Evolutionary conservation across 1,140 invertebrate species (phyloP), one percentile per base, ranked within the genome.

Genomic region (Diorhabda sublineata): DNA sequence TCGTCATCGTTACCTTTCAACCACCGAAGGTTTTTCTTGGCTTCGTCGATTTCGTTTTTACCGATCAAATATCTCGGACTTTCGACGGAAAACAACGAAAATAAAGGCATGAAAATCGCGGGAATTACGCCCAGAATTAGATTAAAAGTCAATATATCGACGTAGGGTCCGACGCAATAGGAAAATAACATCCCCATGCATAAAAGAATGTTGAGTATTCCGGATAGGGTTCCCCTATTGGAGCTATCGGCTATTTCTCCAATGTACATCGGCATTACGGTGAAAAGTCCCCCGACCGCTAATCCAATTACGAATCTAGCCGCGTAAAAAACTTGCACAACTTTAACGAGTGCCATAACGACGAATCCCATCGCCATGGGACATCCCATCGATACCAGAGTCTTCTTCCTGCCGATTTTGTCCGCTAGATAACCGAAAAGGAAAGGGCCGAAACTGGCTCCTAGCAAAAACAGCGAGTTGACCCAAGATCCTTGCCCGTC

Each of bases 61-160:
- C 81, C 81, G 0, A 92, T 78, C 45, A 89, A 82, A 66, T 86
- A 92, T 61, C 88, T 88, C 0, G 94, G 94, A 7, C 91, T 91
- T 77, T 96, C 94, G 0, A 93, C 92, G 6, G 75, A 70, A 9
- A 75, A 61, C 2, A 76, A 26, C 3, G 85, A 66, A 77, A 89
- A 86, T 2, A 82, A 73, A 0, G 84, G 58, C 41, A 88, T 71
- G 76, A 88, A 85, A 2, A 83, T 0, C 2, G 85, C 61, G 0
- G 87, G 84, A 42, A 87, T 65, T 3, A 78, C 45, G 3, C 78
- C 80, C 66, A 83, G 82, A 0, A 81, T 68, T 8, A 87, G 76
- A 73, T 85, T 86, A 41, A 88, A 81, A 42, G 76, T 78, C 44
- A 78, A 73, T 79, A 89, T 91, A 1, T 79, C 76, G 0, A 87